Conservation (phyloP, 1,140 invertebrate species). For the Sarcophaga bullata region DNA sequence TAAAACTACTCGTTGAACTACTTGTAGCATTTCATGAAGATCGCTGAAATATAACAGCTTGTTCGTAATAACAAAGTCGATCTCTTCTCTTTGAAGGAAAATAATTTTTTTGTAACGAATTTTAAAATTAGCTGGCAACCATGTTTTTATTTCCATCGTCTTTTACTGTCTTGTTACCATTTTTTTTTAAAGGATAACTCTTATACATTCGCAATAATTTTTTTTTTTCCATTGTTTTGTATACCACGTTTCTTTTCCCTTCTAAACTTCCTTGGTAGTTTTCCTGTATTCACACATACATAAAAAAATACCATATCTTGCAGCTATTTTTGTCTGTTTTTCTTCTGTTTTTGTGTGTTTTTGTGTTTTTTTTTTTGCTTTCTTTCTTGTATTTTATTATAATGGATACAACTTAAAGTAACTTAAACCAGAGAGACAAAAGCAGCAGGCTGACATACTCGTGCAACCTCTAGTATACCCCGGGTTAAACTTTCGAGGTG, state of each 20-base stretch:
- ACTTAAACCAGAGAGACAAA: conserved; percentile 2
- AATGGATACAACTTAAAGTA: conserved; percentile 20
- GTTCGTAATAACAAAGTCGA: too few species aligned
- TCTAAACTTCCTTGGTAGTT: conserved; percentile 31
- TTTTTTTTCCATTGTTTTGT: too few species aligned
- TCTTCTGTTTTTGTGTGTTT: background rate
- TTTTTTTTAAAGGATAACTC: too few species aligned
- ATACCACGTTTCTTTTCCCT: background rate
- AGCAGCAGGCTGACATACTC: background rate
- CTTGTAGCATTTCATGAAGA: too few species aligned
- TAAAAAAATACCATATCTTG: conserved; percentile 32
- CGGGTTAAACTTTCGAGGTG: background rate
- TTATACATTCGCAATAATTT: too few species aligned
- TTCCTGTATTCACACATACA: conserved; percentile 11
- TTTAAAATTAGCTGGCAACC: too few species aligned
- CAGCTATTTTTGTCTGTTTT: conserved; percentile 36
- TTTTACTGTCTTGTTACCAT: too few species aligned
- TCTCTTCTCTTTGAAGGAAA: too few species aligned
- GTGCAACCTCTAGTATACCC: background rate
- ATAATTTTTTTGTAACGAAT: too few species aligned
- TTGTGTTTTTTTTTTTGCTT: background rate
- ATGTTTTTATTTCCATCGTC: too few species aligned
- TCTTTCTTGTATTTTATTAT: conserved; percentile 20
- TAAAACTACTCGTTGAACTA: too few species aligned
- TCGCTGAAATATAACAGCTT: too few species aligned